Evolutionary conservation across 2,113 vertebrate species (phyloP), one percentile per base, ranked within the genome.

Genomic region (Bubalus kerabau): DNA sequence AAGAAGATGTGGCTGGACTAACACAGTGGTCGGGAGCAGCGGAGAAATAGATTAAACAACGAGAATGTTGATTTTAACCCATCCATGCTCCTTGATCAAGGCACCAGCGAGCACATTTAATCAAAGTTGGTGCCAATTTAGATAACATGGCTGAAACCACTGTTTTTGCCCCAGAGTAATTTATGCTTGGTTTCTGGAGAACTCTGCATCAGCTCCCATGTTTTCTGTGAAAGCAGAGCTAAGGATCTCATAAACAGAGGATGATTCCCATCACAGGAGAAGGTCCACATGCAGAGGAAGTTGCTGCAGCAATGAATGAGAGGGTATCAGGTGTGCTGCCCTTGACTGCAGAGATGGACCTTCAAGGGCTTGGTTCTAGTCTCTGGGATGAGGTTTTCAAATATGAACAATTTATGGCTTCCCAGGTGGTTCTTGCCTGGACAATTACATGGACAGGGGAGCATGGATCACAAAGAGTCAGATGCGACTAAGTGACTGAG

Each of bases 331-430:
- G 1, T 0, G 17, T 10, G 57, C 46, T 24, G 30, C 14, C 2
- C 4, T 19, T 0, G 32, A 10, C 52, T 0, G 30, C n/a, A 5
- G 48, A 24, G 10, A 21, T 0, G 6, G 28, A 0, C 6, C 50
- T 19, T 48, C 4, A 17, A 60, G 46, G 87, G 23, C 50, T 74
- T 0, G 0, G 1, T 15, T 36, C 16, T 32, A 1, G 14, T 48
- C 86, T 88, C 48, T 11, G 11, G 23, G 30, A 19, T 28, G 83
- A 56, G 30, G 16, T 32, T 78, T 93, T 84, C 24, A 21, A 21
- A 56, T 30, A 57, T 3, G 71, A 76, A 24, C 40, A 10, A 17
- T 40, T 9, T 24, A 43, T 4, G 71, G 71, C 71, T 76, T 76
- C 36, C 71, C 71, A 43, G 40, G 71, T 76, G 23, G 36, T 26